phyloP scores from a whole-genome alignment of 2,888 invertebrate genomes.

The Agrochola lychnidis region DNA sequence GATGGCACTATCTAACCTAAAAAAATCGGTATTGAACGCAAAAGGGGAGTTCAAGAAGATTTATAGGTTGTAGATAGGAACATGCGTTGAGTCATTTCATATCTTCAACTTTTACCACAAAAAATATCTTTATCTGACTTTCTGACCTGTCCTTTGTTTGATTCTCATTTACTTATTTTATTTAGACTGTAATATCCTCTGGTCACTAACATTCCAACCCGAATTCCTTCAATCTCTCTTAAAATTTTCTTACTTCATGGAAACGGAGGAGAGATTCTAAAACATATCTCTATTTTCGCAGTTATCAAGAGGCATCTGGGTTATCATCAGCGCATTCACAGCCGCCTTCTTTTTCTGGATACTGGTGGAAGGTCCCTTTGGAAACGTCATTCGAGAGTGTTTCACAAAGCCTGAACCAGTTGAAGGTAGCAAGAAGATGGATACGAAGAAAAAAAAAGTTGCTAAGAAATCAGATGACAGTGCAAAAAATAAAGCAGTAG shows the following conservation, averaged over 20 bases:
- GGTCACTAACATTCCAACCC: not conserved
- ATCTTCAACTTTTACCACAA: not conserved
- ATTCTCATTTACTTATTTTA: not conserved
- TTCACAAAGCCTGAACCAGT: not conserved
- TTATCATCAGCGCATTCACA: not conserved
- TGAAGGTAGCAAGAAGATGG: not conserved
- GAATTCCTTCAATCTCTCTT: not conserved
- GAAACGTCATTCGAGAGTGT: constrained; percentile 1
- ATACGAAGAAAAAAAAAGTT: not conserved
- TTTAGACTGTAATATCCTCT: not conserved
- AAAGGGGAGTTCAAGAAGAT: not conserved
- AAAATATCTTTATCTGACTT: not conserved
- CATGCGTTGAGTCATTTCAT: not conserved
- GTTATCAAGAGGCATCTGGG: fast-evolving
- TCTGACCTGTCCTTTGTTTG: not conserved
- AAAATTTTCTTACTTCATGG: not conserved
- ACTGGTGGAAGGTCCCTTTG: constrained; percentile 37
- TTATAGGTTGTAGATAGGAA: not conserved
- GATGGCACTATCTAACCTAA: too few relatives aligned
- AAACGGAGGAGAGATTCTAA: not conserved
- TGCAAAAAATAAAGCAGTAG: not conserved
- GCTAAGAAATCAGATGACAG: not conserved
- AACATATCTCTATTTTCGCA: not conserved
- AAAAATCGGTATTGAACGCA: not conserved
- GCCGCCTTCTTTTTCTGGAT: constrained; percentile 30